Evolutionary conservation across 2,797 vertebrate species (phyloP), one percentile per base, ranked within the genome.

Genomic region (Allobates femoralis): DNA sequence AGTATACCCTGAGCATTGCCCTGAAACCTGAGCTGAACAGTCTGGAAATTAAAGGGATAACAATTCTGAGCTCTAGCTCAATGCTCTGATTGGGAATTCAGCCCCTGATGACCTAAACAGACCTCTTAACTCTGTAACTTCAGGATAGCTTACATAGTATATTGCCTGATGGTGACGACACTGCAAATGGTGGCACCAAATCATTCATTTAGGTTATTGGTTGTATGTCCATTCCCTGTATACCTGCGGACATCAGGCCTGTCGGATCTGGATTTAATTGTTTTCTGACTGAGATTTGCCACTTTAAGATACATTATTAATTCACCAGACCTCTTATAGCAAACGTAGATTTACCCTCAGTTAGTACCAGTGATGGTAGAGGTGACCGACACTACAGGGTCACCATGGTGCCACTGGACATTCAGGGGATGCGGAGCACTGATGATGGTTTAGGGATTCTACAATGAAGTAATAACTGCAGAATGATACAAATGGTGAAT

Each of bases 41-140:
- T 74, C 69, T 74, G 69, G 69, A 74, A 74, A 74, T 50, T 74
- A 26, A 46, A 74, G 26, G 69, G 69, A 74, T 74, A 74, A 74
- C 21, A 26, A 50, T 12, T 71, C 12, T 26, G 23, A 50, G 50
- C 14, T 50, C 69, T n/a, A 71, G 67, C 34, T 12, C 37, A 71
- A 71, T 4, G 19, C 67, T 71, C 41, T 41, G 10, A 71, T 71
- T 50, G 69, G 69, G 69, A 74, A 74, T 46, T 46, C 69, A 50
- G 41, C 69, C 41, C 69, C 46, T 12, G 1, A 26, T 46, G 69
- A 74, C 69, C 69, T 46, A 74, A 74, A 19, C 37, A 50, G 69
- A 74, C 69, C 41, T 50, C 50, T 74, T 74, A 74, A 74, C 69
- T 3, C 69, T 50, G n/a, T n/a, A 3, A 46, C 23, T n/a, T 73